phyloP scores from a whole-genome alignment of 2,113 vertebrate species.

The Pterocles burchelli region DNA sequence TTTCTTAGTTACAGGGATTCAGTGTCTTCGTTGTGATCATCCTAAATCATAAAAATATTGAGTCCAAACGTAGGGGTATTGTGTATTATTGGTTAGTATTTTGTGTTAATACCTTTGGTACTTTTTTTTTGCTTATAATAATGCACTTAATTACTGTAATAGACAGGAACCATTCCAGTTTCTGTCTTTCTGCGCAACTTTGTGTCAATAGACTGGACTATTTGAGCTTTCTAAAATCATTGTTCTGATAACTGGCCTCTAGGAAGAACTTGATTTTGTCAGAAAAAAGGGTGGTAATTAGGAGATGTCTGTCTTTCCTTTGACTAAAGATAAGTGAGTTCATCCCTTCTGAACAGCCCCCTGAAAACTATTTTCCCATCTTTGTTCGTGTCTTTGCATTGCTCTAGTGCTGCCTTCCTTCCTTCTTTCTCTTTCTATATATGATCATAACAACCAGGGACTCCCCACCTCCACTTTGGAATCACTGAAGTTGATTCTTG shows the following conservation, averaged over 20 bases:
- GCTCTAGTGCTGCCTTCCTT: not conserved
- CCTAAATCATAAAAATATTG: not conserved
- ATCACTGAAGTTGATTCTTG: not conserved
- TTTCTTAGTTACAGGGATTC: not conserved
- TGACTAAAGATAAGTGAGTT: not conserved
- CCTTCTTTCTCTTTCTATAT: not conserved
- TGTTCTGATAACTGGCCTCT: not conserved
- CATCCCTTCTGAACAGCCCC: not conserved
- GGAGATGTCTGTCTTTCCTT: not conserved
- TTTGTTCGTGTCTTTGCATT: not conserved
- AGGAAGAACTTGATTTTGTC: not conserved
- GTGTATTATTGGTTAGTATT: not conserved
- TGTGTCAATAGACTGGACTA: not conserved
- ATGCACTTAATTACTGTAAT: not conserved
- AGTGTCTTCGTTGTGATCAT: not conserved
- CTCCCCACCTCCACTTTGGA: not conserved
- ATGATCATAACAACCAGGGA: not conserved
- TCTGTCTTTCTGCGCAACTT: not conserved
- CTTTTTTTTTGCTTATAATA: not conserved
- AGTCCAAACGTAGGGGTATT: not conserved
- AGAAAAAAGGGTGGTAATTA: not conserved
- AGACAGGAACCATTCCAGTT: not conserved
- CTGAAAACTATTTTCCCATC: not conserved
- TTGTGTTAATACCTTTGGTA: not conserved
- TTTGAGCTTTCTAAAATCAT: not conserved